These are phyloP conservation scores for Heliconius cydno DNA, from an alignment of 2,888 invertebrate species.

Conservation along the genomic window DNA sequence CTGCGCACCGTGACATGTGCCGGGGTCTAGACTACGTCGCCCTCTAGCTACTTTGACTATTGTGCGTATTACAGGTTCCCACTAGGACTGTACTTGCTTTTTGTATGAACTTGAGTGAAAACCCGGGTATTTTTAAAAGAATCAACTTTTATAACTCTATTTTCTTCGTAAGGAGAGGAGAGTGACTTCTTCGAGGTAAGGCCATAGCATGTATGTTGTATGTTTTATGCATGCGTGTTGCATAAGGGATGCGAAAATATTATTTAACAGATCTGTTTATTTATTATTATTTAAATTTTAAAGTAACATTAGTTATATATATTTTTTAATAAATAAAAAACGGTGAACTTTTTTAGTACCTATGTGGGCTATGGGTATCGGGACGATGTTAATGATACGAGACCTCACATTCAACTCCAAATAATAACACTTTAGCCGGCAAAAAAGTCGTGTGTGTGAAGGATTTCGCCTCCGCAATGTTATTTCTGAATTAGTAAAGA, in stretches of 20 bases:
- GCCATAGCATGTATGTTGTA: conserved; percentile 2
- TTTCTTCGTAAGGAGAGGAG: neutral
- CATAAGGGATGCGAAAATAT: neutral
- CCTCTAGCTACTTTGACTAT: conserved; percentile 35
- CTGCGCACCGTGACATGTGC: conserved; percentile 43
- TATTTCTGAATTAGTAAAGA: conserved; percentile 20
- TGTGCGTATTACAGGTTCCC: neutral
- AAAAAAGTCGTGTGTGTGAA: neutral
- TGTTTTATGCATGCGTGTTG: neutral
- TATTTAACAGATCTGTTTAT: too few species aligned
- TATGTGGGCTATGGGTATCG: too few species aligned
- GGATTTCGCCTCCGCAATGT: conserved; percentile 20
- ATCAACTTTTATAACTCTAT: neutral
- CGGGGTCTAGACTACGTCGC: conserved; percentile 33
- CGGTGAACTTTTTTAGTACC: too few species aligned
- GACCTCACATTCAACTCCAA: neutral
- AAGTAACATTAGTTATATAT: too few species aligned
- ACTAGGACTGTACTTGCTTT: neutral
- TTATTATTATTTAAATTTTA: too few species aligned
- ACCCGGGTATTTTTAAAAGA: neutral
- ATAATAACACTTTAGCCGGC: neutral
- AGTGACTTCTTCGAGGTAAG: conserved; percentile 14
- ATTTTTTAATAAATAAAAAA: too few species aligned
- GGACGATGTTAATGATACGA: too few species aligned
- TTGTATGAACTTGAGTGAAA: neutral